Conservation (phyloP, 2,888 invertebrate genomes). For the Synergus laeviventris region DNA sequence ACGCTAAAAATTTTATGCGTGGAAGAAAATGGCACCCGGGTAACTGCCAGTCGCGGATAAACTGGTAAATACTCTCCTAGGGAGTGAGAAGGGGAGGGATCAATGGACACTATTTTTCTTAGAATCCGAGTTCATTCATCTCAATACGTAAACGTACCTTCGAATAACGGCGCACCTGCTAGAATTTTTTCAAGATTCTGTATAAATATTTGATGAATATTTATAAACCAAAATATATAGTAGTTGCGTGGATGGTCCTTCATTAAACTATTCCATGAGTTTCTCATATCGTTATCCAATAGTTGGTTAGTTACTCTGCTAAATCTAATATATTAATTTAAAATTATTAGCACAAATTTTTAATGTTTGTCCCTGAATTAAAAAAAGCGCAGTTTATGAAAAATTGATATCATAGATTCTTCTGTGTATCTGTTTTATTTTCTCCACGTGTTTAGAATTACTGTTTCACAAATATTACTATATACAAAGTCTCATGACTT, state of each 20-base stretch:
- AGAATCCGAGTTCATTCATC: conserved; percentile 2
- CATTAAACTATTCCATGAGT: too few relatives aligned
- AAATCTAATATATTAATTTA: too few relatives aligned
- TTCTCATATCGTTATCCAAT: too few relatives aligned
- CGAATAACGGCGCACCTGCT: neutral
- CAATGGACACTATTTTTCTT: neutral
- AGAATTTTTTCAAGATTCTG: neutral
- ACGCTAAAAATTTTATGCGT: conserved; percentile 67
- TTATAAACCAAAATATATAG: neutral
- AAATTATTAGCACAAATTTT: too few relatives aligned
- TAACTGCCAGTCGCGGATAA: conserved; percentile 62
- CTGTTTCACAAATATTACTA: too few relatives aligned
- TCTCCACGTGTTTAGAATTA: too few relatives aligned
- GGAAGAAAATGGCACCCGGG: conserved; percentile 64
- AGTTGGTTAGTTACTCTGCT: too few relatives aligned
- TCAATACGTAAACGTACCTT: neutral
- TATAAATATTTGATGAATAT: neutral
- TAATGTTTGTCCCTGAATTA: too few relatives aligned
- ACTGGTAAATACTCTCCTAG: conserved; percentile 62
- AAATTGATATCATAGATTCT: too few relatives aligned
- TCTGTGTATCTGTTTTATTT: too few relatives aligned
- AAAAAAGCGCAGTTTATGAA: too few relatives aligned
- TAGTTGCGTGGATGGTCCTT: neutral
- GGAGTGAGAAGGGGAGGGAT: conserved; percentile 20
- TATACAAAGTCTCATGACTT: neutral